Base-by-base conservation (phyloP, 2,888 invertebrate species). In the Drosophila parthenogenetica region DNA sequence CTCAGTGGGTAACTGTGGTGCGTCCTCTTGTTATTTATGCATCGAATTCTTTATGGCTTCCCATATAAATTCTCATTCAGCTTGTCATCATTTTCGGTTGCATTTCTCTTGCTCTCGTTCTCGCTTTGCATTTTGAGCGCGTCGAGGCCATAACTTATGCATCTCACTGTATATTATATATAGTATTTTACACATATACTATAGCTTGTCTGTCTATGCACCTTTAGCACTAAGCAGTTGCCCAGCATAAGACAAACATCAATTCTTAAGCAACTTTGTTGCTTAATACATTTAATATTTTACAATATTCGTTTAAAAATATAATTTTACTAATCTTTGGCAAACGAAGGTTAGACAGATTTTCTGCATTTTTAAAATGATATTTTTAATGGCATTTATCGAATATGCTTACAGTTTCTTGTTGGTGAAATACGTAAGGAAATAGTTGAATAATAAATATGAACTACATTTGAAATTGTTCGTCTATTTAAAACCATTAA, bases 11-110 rank as follows among this genome's bases (percentile, higher is more conserved):
- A 66, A 55, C 69, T 67, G 69, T 64, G 79, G 25, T 55, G 62
- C 54, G 62, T 62, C 69, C 50, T 60, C 68, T 62, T 50, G 62
- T 80, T 83, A 83, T 80, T 83, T 76, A 80, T 80, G 81, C 66
- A 54, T 77, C 70, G 80, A 69, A 69, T 84, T 85, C 83, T 89
- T 89, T 85, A 85, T 85, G 86, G 86, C 83, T 85, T 85, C 89
- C 70, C 84, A 85, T 87, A 85, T 85, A 85, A 85, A 85, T 85
- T 89, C 72, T 82, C 88, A 89, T 85, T 85, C 59, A 55, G 86
- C 53, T 64, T 84, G 89, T 84, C 89, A 85, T 76, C 82, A 66
- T 63, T 75, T 68, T 78, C 57, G 63, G 64, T 8, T 46, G 75
- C 73, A 74, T 25, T 53, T 48, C 29, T 7, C 29, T 5, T 8